Evolutionary conservation across 1,140 invertebrate species (phyloP), one percentile per base, ranked within the genome.

Genomic region (Zaprionus ornatus): DNA sequence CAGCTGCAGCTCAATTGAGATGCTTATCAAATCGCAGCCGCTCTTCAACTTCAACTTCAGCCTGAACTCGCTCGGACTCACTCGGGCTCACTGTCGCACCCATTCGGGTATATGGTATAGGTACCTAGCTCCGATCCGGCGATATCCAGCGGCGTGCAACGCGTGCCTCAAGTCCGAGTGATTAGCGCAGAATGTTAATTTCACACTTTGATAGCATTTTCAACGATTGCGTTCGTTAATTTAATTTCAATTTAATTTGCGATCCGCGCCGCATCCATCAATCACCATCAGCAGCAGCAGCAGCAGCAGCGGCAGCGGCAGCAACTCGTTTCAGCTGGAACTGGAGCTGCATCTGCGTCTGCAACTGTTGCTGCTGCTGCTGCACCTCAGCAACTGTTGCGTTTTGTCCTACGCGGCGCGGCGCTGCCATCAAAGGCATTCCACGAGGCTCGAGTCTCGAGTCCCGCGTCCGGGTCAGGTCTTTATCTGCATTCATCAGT

Each of bases 401-500:
- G 82, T 87, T 86, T 86, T 86, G 83, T 86, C 83, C 83, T 57
- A 83, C 80, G 64, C 37, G 45, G 69, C 29, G 64, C 64, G 80
- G 80, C 37, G 64, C 40, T 68, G 73, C 72, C 82, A 63, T 86
- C 83, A 86, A 86, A 86, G 84, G 77, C 84, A 86, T 86, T 86
- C 83, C 82, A 60, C n/a, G 45, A 6, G 15, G 3, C 45, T 2
- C 25, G 54, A n/a, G 13, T 23, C 42, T 45, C 13, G 15, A 42
- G 19, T 32, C 29, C 50, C 52, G 73, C 29, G 37, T 42, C 37
- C 40, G 56, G 72, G 21, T 40, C 45, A 32, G 52, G 32, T 72
- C 82, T 86, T 86, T 86, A 86, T 86, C 83, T 88, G 83, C 84
- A 83, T 87, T 87, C 83, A 86, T 87, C 84, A 87, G 84, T 88